These are phyloP conservation scores for Peromyscus melanophrys DNA, from an alignment of 2,797 vertebrate species.

Conservation along the genomic window DNA sequence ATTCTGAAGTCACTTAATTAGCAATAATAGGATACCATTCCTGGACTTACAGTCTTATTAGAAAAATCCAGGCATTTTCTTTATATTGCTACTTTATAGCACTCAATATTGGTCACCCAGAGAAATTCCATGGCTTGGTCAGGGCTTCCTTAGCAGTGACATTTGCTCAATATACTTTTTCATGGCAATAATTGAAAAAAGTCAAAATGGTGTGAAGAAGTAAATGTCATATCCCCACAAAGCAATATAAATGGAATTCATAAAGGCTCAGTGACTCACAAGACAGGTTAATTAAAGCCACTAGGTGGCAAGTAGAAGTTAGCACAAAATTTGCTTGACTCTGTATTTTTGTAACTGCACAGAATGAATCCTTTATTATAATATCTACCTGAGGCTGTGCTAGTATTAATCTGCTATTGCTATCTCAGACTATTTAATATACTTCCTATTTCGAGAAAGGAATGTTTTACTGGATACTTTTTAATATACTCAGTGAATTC, in stretches of 20 bases:
- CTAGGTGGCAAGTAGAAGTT: slow-evolving; percentile 44
- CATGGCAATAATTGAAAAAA: slow-evolving; percentile 75
- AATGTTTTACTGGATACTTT: background rate
- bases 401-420: slow-evolving; percentile 24
- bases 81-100: slow-evolving; percentile 44
- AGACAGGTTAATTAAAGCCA: slow-evolving; percentile 81
- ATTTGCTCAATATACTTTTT: slow-evolving; percentile 77
- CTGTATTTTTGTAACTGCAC: slow-evolving; percentile 58
- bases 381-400: background rate
- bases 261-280: slow-evolving; percentile 66
- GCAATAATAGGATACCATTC: background rate
- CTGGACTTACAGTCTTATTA: slow-evolving; percentile 37
- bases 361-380: slow-evolving; percentile 56
- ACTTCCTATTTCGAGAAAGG: background rate
- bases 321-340: slow-evolving; percentile 68
- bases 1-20: slow-evolving; percentile 77
- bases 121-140: slow-evolving; percentile 11
- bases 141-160: slow-evolving; percentile 58
- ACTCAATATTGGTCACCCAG: slow-evolving; percentile 60
- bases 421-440: slow-evolving; percentile 56
- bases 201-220: slow-evolving; percentile 78
- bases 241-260: slow-evolving; percentile 77
- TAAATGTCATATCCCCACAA: slow-evolving; percentile 77
- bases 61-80: slow-evolving; percentile 70
- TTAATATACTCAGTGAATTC: background rate